Evolutionary conservation across 1,140 invertebrate species (phyloP).

Genomic region (Eumeta japonica): DNA sequence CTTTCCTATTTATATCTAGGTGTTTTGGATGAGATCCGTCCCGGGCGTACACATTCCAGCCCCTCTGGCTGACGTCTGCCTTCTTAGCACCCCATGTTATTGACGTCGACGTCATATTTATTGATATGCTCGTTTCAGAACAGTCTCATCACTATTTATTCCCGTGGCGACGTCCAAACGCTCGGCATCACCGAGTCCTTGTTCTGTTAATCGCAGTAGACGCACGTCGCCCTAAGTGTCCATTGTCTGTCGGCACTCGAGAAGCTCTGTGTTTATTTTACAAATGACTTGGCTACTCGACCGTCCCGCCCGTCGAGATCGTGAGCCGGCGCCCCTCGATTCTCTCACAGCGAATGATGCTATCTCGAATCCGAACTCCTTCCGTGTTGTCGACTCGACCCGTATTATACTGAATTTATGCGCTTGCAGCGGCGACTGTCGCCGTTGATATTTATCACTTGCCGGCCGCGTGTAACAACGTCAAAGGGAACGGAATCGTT

Average conservation of each 20-base stretch:
- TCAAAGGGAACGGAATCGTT: conserved; percentile 36
- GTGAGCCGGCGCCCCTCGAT: conserved; percentile 23
- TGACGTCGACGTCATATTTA: no score
- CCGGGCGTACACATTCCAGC: no score
- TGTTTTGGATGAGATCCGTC: no score
- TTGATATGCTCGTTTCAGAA: no score
- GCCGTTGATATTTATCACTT: conserved; percentile 42
- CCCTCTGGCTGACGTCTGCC: no score
- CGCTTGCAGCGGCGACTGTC: conserved; percentile 27
- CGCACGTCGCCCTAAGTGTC: neutral
- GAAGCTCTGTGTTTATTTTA: no score
- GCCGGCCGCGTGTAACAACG: conserved; percentile 32
- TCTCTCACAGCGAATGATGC: conserved; percentile 36
- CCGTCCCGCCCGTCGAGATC: conserved; percentile 31
- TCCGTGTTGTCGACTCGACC: conserved; percentile 22
- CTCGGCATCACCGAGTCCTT: no score
- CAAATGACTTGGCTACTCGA: conserved; percentile 18
- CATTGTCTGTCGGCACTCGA: conserved; percentile 1
- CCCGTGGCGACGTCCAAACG: no score
- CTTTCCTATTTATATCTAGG: no score
- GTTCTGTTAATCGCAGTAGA: neutral
- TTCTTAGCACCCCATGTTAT: no score
- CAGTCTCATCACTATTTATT: no score
- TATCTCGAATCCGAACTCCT: no score
- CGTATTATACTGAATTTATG: conserved; percentile 36